phyloP scores from a whole-genome alignment of 2,888 invertebrate genomes.

The Drosophila quinaria region DNA sequence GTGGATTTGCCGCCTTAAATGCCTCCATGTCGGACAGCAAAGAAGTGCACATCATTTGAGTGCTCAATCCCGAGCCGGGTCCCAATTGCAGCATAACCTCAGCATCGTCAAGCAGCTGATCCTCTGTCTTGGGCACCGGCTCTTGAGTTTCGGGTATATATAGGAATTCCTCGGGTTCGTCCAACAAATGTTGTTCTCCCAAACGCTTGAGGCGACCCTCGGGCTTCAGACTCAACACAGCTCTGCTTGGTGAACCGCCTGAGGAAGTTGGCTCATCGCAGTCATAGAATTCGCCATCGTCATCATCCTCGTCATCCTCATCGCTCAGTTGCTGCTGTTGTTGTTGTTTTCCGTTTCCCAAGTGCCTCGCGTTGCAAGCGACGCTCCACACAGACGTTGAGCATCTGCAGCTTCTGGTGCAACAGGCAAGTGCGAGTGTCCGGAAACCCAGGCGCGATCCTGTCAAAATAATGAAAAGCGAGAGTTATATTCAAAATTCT shows the following conservation, averaged over 20 bases:
- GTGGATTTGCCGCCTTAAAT: conserved; percentile 99
- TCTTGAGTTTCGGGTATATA: conserved; percentile 95
- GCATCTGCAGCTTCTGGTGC: conserved; percentile 97
- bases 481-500: neutral
- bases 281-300: conserved; percentile 92
- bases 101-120: conserved; percentile 97
- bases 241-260: conserved; percentile 73
- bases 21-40: conserved; percentile 99
- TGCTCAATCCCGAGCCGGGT: conserved; percentile 92
- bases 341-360: conserved; percentile 82
- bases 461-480: conserved; percentile 78
- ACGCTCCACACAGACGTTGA: conserved; percentile 92
- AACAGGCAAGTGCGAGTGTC: conserved; percentile 95
- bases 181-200: conserved; percentile 89
- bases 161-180: conserved; percentile 89
- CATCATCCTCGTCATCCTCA: conserved; percentile 67
- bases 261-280: conserved; percentile 87
- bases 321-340: conserved; percentile 17
- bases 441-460: conserved; percentile 92
- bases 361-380: conserved; percentile 79
- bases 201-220: conserved; percentile 90
- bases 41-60: conserved; percentile 97
- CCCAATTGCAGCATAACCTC: conserved; percentile 95
- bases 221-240: conserved; percentile 86
- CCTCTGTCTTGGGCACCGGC: conserved; percentile 98